Percentiles rank a stretch among this genome's conserved stretches.
phyloP scores from a whole-genome alignment of 2,888 invertebrate species.

The Deilephila elpenor region DNA sequence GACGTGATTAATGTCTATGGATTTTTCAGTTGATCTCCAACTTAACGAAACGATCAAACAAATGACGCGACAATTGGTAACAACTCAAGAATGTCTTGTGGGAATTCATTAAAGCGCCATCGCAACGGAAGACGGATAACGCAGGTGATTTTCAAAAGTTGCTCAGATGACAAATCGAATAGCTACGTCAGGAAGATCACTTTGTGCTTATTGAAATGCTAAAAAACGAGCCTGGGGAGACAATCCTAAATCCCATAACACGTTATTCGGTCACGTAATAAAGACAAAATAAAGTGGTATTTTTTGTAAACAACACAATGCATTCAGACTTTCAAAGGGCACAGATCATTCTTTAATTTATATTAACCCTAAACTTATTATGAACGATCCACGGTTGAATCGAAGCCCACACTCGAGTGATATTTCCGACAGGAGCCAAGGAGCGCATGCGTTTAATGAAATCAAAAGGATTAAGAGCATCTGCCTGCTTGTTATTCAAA shows the following conservation, averaged over 20 bases:
- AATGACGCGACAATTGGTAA: slow-evolving; percentile 74
- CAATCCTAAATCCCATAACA: slow-evolving; percentile 59
- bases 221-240: slow-evolving; percentile 44
- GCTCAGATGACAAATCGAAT: slow-evolving; percentile 55
- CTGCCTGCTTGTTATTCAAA: slow-evolving; percentile 85
- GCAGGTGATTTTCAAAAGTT: slow-evolving; percentile 61
- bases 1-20: slow-evolving; percentile 79
- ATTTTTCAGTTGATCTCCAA: slow-evolving; percentile 76
- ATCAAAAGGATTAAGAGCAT: slow-evolving; percentile 85
- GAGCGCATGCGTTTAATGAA: slow-evolving; percentile 84
- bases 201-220: slow-evolving; percentile 40
- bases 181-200: slow-evolving; percentile 46
- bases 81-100: slow-evolving; percentile 64
- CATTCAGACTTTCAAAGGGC: slow-evolving; percentile 22
- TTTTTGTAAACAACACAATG: slow-evolving; percentile 49
- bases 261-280: slow-evolving; percentile 65
- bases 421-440: slow-evolving; percentile 82
- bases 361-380: slow-evolving; percentile 66
- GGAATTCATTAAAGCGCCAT: slow-evolving; percentile 71
- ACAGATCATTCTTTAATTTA: slow-evolving; percentile 49
- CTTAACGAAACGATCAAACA: slow-evolving; percentile 75
- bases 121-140: slow-evolving; percentile 55
- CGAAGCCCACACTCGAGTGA: slow-evolving; percentile 77
- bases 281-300: slow-evolving; percentile 54
- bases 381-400: slow-evolving; percentile 67